Evolutionary conservation across 2,797 vertebrate genomes (phyloP), one percentile per base, ranked within the genome.

Genomic region (Mallotus villosus): DNA sequence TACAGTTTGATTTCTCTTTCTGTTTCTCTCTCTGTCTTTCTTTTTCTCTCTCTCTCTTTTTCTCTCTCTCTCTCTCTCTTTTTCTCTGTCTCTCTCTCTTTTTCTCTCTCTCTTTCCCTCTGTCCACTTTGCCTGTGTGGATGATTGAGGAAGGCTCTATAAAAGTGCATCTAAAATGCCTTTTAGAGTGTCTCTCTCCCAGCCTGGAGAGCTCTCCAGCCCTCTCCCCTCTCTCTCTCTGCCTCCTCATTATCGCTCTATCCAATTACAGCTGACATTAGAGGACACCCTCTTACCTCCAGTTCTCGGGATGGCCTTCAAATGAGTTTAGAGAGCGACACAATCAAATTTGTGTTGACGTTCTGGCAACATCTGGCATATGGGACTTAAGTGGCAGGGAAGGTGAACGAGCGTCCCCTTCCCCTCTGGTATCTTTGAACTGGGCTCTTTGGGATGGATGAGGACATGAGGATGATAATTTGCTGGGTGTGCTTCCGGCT

Each of bases 251-350:
- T 89, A 90, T 84, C 62, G 34, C 63, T 75, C 88, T 80, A 88
- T 91, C 84, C 88, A 90, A 90, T 92, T 91, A 86, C 74, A 85
- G 75, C 80, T 87, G 84, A 81, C 86, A 85, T 86, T 75, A 83
- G 66, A 77, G 72, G 81, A 83, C 81, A 86, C 72, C 78, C 80
- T 86, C 86, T 88, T 87, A 87, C 86, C 76, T 81, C 67, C 75
- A 71, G 84, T 89, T 76, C 68, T 21, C 76, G 75, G 81, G 79
- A 86, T 78, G 78, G 80, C 62, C 84, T 69, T 84, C 76, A 90
- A 91, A 92, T 90, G 74, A 90, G 86, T 89, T 92, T 88, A 87
- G 73, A 78, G 32, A 34, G 75, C 79, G 83, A 78, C 59, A 0
- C 82, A 89, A 92, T 91, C 82, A 71, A 86, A 91, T 92, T 87